A percentile compares a stretch with the other conserved stretches of the same genome.
Conservation (phyloP, 1,140 invertebrate species). For the Drosophila mojavensis region DNA sequence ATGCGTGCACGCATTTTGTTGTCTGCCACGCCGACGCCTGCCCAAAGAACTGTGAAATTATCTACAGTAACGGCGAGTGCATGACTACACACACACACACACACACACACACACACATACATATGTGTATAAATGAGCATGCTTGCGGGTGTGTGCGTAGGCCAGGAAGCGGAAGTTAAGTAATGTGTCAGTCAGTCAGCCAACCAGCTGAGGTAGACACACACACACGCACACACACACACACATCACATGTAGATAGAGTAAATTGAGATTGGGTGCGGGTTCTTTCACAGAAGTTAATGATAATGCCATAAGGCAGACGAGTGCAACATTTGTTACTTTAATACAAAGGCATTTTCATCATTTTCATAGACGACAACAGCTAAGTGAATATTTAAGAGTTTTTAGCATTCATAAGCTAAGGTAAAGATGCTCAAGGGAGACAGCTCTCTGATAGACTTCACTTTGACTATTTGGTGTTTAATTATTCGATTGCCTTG, state of each 20-base stretch:
- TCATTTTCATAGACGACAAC: slow-evolving; percentile 30
- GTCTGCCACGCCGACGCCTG: slow-evolving; percentile 41
- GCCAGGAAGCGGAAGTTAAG: slow-evolving; percentile 79
- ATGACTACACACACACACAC: slow-evolving; percentile 3
- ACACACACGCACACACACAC: slow-evolving; percentile 6
- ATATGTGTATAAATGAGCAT: slow-evolving; percentile 8
- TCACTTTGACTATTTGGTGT: not conserved
- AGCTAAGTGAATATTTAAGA: slow-evolving; percentile 14
- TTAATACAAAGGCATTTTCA: slow-evolving; percentile 31
- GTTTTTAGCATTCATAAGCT: not conserved
- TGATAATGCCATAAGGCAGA: slow-evolving; percentile 49
- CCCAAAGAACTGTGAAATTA: slow-evolving; percentile 79
- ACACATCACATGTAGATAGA: slow-evolving; percentile 1
- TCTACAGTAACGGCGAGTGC: slow-evolving; percentile 55
- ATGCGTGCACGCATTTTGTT: slow-evolving; percentile 65
- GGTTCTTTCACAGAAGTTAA: slow-evolving; percentile 31
- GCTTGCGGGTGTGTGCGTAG: slow-evolving; percentile 35
- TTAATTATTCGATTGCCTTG: not conserved
- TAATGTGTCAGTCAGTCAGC: slow-evolving; percentile 78
- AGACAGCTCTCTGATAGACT: too few relatives aligned
- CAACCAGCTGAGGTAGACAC: slow-evolving; percentile 28
- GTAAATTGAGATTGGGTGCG: slow-evolving; percentile 30
- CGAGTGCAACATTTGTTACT: slow-evolving; percentile 38
- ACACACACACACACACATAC: not conserved
- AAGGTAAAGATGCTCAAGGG: not conserved